Conservation (phyloP, 92 coral and sea anemone species). For the Epizoanthus stellaris region DNA sequence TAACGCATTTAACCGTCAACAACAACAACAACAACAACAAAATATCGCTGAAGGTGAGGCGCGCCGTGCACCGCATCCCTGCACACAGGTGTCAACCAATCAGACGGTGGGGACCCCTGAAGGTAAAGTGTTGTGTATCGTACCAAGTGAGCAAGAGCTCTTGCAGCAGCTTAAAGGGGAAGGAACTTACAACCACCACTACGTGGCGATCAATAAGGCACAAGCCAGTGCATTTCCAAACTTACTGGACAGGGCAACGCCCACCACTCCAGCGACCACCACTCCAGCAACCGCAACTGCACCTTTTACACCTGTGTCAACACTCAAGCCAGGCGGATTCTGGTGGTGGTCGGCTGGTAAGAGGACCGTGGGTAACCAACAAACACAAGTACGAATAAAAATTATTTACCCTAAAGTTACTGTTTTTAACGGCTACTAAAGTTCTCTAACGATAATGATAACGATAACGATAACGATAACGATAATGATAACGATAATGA, state of each 20-base stretch:
- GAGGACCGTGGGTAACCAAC: neutral
- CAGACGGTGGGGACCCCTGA: conserved; percentile 4
- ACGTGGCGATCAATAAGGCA: conserved; percentile 1
- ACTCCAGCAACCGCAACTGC: neutral
- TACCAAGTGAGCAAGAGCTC: conserved; percentile 5
- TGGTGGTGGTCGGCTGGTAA: conserved; percentile 22
- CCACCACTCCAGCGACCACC: neutral
- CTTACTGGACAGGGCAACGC: neutral
- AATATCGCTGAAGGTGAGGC: neutral
- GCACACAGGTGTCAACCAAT: neutral
- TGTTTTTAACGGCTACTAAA: too few relatives aligned
- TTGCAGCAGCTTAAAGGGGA: neutral
- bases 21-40: too few relatives aligned
- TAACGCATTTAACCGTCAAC: too few relatives aligned
- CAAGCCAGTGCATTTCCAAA: conserved; percentile 9
- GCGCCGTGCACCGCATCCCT: neutral
- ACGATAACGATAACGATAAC: too few relatives aligned
- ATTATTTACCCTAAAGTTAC: too few relatives aligned
- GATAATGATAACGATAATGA: too few relatives aligned
- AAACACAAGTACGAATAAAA: too few relatives aligned
- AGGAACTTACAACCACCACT: conserved; percentile 2
- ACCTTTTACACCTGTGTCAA: neutral
- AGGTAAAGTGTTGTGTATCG: conserved; percentile 3
- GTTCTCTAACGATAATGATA: too few relatives aligned
- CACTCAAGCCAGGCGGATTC: neutral